phyloP scores from a whole-genome alignment of 2,888 invertebrate species.

The Nomada goodeniana region DNA sequence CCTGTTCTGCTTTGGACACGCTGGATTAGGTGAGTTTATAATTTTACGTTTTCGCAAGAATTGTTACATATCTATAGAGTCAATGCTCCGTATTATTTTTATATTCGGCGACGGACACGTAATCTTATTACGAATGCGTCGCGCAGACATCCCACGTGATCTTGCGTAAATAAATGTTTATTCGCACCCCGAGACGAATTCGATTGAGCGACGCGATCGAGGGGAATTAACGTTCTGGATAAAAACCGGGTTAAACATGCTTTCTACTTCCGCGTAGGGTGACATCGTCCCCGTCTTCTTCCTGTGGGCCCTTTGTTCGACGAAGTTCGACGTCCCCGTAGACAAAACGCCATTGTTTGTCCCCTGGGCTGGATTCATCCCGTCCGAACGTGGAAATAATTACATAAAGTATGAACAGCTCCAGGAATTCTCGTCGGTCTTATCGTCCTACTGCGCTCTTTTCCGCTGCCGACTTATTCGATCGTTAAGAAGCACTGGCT shows the following conservation, averaged over 20 bases:
- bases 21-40: slow-evolving; percentile 90
- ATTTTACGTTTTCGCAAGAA: neutral
- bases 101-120: too few relatives aligned
- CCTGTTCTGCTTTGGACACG: slow-evolving; percentile 95
- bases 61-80: neutral
- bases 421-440: slow-evolving; percentile 27
- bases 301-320: slow-evolving; percentile 36
- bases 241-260: slow-evolving; percentile 38
- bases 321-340: slow-evolving; percentile 51
- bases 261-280: neutral
- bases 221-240: neutral
- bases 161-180: slow-evolving; percentile 16
- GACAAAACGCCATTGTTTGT: slow-evolving; percentile 55
- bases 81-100: too few relatives aligned
- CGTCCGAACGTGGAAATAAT: slow-evolving; percentile 51
- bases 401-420: slow-evolving; percentile 55
- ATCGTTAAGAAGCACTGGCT: neutral
- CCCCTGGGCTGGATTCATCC: slow-evolving; percentile 23
- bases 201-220: neutral
- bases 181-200: neutral
- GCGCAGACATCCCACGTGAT: neutral
- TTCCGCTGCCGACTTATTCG: neutral
- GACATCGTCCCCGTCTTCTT: slow-evolving; percentile 29
- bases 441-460: neutral
- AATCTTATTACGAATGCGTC: neutral